phyloP scores from a whole-genome alignment of 2,113 vertebrate species.

The Gulo gulo region DNA sequence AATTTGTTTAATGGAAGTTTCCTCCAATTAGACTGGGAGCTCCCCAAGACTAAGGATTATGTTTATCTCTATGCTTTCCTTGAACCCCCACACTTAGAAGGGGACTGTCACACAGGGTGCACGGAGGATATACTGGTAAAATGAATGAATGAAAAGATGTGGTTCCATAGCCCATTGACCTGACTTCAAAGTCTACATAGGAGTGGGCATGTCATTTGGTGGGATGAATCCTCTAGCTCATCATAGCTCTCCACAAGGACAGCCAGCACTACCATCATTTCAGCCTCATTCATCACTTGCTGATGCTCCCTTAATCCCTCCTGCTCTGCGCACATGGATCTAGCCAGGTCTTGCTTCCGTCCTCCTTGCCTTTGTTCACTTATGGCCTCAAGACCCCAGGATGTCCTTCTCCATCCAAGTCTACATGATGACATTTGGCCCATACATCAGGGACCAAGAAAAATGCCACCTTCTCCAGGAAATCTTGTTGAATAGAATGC shows the following conservation, averaged over 20 bases:
- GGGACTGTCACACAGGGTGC: accelerated
- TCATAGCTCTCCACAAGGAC: background rate
- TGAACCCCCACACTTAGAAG: background rate
- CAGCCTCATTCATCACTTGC: background rate
- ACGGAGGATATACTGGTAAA: accelerated
- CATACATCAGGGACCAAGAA: background rate
- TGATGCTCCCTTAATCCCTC: no score
- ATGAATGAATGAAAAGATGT: accelerated
- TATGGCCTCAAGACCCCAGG: accelerated
- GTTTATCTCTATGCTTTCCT: background rate
- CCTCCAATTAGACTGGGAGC: background rate
- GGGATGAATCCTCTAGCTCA: no score
- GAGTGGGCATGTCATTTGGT: background rate
- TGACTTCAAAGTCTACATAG: accelerated
- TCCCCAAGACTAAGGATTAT: no score
- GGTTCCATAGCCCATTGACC: background rate
- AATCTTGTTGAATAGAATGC: background rate
- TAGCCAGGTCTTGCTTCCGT: background rate
- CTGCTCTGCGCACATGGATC: accelerated
- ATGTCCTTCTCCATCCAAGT: background rate
- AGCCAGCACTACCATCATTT: accelerated
- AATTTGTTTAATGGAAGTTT: background rate
- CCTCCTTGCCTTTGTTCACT: background rate
- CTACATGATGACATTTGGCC: background rate
- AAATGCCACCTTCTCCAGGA: background rate